Percentiles rank a stretch among this genome's conserved stretches.
phyloP scores from a whole-genome alignment of 2,113 vertebrate species.

The Lagopus leucura region DNA sequence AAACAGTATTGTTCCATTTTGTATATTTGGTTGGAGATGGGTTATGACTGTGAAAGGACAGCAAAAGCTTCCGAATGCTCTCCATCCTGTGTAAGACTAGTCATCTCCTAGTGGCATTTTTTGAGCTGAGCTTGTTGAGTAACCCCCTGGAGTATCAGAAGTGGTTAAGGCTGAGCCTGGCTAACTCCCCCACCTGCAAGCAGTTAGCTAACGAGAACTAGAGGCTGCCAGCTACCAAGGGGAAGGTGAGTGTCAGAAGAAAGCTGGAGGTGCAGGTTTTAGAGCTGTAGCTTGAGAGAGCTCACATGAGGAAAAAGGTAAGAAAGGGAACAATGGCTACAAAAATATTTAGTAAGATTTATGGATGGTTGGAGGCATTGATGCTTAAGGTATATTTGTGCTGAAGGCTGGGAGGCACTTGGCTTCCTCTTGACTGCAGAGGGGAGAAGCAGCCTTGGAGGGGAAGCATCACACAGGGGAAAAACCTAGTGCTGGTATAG shows the following conservation, averaged over 20 bases:
- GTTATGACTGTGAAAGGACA: neutral
- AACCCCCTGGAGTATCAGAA: accelerated
- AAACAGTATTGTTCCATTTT: neutral
- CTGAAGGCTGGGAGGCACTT: neutral
- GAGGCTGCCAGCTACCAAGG: neutral
- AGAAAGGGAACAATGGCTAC: neutral
- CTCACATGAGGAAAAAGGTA: neutral
- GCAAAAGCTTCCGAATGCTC: neutral
- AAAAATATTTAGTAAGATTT: neutral
- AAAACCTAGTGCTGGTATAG: neutral
- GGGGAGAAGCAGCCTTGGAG: neutral
- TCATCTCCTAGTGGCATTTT: neutral
- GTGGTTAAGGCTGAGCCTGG: neutral
- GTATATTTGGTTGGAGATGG: neutral
- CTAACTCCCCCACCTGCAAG: neutral
- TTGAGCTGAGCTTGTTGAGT: neutral
- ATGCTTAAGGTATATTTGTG: neutral
- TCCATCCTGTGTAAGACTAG: neutral
- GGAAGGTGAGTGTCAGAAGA: neutral
- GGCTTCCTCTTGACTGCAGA: neutral
- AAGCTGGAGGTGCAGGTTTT: neutral
- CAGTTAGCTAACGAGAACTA: neutral
- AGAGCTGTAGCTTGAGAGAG: neutral
- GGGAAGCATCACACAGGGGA: neutral
- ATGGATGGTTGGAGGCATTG: neutral